Evolutionary conservation across 2,888 invertebrate genomes (phyloP).

Genomic region (Microdon myrmicae): DNA sequence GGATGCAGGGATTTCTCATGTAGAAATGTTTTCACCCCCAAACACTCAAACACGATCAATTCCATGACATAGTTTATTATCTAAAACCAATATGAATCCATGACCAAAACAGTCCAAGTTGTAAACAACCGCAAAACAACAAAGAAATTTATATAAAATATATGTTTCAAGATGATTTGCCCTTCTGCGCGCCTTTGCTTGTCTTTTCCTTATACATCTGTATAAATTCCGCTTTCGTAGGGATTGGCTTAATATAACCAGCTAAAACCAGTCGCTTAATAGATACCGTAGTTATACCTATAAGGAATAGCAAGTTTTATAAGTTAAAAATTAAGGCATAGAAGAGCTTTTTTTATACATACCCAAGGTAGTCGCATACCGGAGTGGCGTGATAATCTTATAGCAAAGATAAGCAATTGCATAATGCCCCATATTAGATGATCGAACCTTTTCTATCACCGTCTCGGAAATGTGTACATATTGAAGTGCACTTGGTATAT

Average conservation of each 20-base stretch:
- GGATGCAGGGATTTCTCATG: too few species aligned
- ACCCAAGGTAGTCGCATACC: conserved; percentile 94
- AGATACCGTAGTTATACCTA: conserved; percentile 86
- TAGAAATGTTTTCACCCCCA: too few species aligned
- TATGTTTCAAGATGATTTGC: too few species aligned
- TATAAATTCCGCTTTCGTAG: conserved; percentile 74
- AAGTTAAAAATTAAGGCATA: neutral
- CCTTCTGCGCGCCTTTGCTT: too few species aligned
- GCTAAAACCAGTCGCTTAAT: conserved; percentile 82
- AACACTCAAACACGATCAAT: too few species aligned
- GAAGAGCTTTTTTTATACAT: conserved; percentile 57
- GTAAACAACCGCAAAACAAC: too few species aligned
- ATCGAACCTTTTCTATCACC: conserved; percentile 78
- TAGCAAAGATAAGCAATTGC: conserved; percentile 93
- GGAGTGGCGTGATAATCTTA: conserved; percentile 88
- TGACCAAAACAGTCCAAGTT: too few species aligned
- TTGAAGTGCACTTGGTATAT: conserved; percentile 83
- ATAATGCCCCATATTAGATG: conserved; percentile 86
- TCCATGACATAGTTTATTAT: too few species aligned
- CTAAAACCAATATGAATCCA: too few species aligned
- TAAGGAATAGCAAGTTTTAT: conserved; percentile 47
- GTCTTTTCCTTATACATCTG: conserved; percentile 71
- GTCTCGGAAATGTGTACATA: conserved; percentile 81
- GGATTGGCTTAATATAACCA: conserved; percentile 87
- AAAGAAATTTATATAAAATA: too few species aligned